Conservation (phyloP, 1,140 invertebrate species). For the Phocides pigmalion region DNA sequence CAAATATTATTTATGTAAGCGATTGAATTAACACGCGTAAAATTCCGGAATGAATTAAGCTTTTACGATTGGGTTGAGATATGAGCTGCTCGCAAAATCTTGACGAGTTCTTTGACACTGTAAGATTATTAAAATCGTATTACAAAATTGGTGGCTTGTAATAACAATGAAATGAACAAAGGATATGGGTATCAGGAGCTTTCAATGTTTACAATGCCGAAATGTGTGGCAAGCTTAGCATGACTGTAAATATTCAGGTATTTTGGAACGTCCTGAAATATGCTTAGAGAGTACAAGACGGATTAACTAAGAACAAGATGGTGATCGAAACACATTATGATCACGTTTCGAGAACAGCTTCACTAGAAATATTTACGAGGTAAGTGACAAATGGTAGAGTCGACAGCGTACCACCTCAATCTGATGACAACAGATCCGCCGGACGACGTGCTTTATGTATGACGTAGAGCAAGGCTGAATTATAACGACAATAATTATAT, state of each 20-base stretch:
- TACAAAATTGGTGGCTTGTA: neutral
- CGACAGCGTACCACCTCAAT: constrained; percentile 38
- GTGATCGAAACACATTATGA: constrained; percentile 28
- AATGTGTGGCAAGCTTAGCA: too few relatives aligned
- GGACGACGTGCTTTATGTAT: constrained; percentile 45
- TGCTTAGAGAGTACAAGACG: neutral
- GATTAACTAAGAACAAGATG: neutral
- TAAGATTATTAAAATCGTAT: constrained; percentile 21
- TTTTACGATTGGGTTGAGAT: constrained; percentile 22
- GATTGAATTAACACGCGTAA: constrained; percentile 26
- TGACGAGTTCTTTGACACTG: constrained; percentile 18
- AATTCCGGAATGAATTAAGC: constrained; percentile 26
- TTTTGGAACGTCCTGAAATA: neutral
- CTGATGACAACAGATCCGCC: constrained; percentile 38
- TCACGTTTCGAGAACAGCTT: constrained; percentile 7
- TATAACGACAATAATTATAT: constrained; percentile 53
- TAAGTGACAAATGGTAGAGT: constrained; percentile 43
- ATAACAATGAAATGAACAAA: constrained; percentile 11
- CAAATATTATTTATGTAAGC: constrained; percentile 21
- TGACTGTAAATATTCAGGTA: too few relatives aligned
- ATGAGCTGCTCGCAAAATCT: constrained; percentile 14
- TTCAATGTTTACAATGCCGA: too few relatives aligned
- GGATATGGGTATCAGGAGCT: too few relatives aligned
- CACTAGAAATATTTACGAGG: constrained; percentile 44
- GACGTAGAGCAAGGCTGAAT: constrained; percentile 42